Evolutionary conservation across 2,113 vertebrate species (phyloP), one percentile per base, ranked within the genome.

Genomic region (Odontesthes bonariensis): DNA sequence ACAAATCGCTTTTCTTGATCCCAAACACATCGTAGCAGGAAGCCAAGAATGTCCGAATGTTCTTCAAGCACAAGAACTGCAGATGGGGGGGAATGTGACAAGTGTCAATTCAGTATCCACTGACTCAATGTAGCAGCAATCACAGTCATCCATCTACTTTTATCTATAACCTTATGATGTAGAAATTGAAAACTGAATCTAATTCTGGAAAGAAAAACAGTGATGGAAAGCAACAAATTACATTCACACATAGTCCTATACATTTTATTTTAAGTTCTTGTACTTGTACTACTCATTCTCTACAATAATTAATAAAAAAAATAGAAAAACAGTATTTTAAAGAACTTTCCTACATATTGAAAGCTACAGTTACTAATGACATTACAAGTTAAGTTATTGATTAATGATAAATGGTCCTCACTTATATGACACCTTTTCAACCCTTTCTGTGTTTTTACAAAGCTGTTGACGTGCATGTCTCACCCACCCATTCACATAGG

Each of bases 21-120:
- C 93, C 95, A 87, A 99, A 98, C 35, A 91, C 94, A 46, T 96
- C 94, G 23, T 90, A 95, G 89, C 97, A 98, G n/a, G 95, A 96
- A 0, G 84, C 90, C 82, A 99, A 94, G 80, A 99, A 99, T 0
- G 96, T 98, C 70, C 96, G 93, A 73, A 98, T 99, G 79, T 99
- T 99, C 95, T 99, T 99, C 93, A 98, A 88, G 82, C 97, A 99
- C 73, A 99, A 94, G 90, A 98, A 99, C 97, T 99, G 58, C 42
- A 72, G 69, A 57, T 4, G 46, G 27, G 22, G 8, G 3, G 70
- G 20, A 61, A 40, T 38, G 40, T 42, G 11, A 63, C 10, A 20
- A n/a, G 19, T 12, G 31, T 9, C 6, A 49, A 11, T 12, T 49
- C 6, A 6, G 46, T 4, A 49, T 44, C 13, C 16, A 4, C 16